Percentiles rank a stretch among this genome's conserved stretches.
Conservation (phyloP, 2,797 vertebrate genomes). For the Siniperca undulata region DNA sequence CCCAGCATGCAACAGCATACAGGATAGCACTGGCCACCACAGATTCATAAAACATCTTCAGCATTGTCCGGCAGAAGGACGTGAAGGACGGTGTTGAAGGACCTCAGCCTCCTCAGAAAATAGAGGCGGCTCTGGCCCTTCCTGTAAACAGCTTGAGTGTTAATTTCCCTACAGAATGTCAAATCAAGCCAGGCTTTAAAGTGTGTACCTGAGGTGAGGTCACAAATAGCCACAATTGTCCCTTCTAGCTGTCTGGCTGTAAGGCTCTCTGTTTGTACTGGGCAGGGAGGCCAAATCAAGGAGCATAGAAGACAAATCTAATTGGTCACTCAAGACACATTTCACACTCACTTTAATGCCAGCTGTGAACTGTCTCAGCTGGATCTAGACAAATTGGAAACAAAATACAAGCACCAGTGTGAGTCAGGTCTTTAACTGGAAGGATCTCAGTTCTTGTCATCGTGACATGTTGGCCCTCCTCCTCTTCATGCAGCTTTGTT, state of each 20-base stretch:
- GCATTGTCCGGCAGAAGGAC: too few species aligned
- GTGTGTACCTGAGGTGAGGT: neutral
- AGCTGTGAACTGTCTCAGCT: slow-evolving; percentile 34
- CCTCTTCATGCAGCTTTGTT: slow-evolving; percentile 27
- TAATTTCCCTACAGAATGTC: neutral
- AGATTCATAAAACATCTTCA: too few species aligned
- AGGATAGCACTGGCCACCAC: too few species aligned
- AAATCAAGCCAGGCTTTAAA: neutral
- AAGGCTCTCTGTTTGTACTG: neutral
- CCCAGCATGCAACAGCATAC: too few species aligned
- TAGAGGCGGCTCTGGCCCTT: too few species aligned
- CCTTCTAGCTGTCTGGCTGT: neutral
- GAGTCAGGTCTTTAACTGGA: slow-evolving; percentile 40
- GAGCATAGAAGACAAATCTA: neutral
- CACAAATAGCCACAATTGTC: neutral
- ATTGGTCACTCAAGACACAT: neutral
- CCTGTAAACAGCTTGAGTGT: too few species aligned
- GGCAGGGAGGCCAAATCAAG: neutral
- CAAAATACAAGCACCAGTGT: neutral
- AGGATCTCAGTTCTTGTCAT: slow-evolving; percentile 27
- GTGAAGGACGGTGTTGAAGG: too few species aligned
- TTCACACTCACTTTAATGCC: neutral
- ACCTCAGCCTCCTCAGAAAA: too few species aligned
- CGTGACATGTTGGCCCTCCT: slow-evolving; percentile 6
- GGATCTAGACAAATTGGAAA: slow-evolving; percentile 14